Evolutionary conservation across 1,140 invertebrate genomes (phyloP).

Genomic region (Pseudomyrmex concolor): DNA sequence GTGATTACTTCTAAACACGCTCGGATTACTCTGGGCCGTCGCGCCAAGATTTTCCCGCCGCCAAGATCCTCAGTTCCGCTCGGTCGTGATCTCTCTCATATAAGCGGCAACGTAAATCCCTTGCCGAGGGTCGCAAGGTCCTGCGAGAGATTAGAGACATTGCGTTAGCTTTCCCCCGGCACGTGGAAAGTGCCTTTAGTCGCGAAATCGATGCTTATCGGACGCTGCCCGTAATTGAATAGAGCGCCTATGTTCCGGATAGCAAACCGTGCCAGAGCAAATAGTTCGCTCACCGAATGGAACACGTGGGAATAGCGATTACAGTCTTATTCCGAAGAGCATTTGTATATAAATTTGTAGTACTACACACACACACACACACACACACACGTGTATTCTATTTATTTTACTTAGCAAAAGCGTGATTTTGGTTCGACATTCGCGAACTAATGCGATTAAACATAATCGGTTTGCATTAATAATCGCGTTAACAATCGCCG

Average conservation of each 20-base stretch:
- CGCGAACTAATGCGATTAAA: too few relatives aligned
- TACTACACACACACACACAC: background rate
- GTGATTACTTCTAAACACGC: constrained; percentile 54
- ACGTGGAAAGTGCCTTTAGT: constrained; percentile 34
- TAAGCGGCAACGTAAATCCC: constrained; percentile 12
- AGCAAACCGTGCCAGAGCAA: constrained; percentile 28
- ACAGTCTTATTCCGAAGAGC: constrained; percentile 34
- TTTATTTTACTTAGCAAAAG: constrained; percentile 4
- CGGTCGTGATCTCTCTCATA: constrained; percentile 25
- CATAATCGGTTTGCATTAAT: too few relatives aligned
- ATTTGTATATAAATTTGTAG: constrained; percentile 37
- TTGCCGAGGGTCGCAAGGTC: constrained; percentile 35
- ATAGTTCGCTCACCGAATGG: constrained; percentile 41
- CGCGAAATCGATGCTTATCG: constrained; percentile 53
- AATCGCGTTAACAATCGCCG: too few relatives aligned
- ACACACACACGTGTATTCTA: background rate
- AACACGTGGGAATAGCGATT: constrained; percentile 38
- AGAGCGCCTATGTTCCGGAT: constrained; percentile 52
- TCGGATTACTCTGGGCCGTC: constrained; percentile 36
- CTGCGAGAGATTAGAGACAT: constrained; percentile 42
- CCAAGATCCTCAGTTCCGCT: background rate
- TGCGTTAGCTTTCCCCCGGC: constrained; percentile 50
- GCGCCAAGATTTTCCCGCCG: constrained; percentile 27
- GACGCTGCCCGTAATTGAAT: constrained; percentile 49
- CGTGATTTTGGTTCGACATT: background rate